A percentile compares a stretch with the other conserved stretches of the same genome.
phyloP scores from a whole-genome alignment of 2,113 vertebrate genomes.

The Triplophysa tibetana region DNA sequence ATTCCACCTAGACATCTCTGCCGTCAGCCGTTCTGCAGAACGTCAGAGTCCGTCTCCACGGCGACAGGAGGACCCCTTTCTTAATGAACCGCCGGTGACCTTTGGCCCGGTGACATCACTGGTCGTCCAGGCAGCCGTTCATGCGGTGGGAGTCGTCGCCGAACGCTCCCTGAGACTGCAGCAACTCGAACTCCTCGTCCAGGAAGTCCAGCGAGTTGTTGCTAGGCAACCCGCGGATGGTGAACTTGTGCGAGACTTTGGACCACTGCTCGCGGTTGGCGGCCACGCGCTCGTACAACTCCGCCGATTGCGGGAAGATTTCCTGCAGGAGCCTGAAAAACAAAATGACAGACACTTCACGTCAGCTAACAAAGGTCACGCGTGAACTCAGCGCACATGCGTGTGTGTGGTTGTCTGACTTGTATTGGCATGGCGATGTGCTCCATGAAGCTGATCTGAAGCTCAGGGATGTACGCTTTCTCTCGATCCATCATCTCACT shows the following conservation, averaged over 20 bases:
- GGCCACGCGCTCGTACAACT: slow-evolving; percentile 89
- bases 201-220: slow-evolving; percentile 98
- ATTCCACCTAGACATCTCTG: too few species aligned
- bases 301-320: slow-evolving; percentile 82
- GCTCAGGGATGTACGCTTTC: slow-evolving; percentile 95
- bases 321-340: slow-evolving; percentile 86
- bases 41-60: not conserved
- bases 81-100: not conserved
- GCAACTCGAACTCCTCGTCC: slow-evolving; percentile 92
- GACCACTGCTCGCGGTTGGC: slow-evolving; percentile 96
- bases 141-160: slow-evolving; percentile 75
- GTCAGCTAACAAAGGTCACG: not conserved
- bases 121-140: slow-evolving; percentile 86
- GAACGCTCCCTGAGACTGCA: slow-evolving; percentile 77
- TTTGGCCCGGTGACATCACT: slow-evolving; percentile 38
- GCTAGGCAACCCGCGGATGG: slow-evolving; percentile 92
- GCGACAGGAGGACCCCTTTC: not conserved
- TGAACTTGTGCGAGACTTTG: slow-evolving; percentile 96
- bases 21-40: not conserved
- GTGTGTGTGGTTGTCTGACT: slow-evolving; percentile 69
- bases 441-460: slow-evolving; percentile 99
- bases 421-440: slow-evolving; percentile 98
- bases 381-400: not conserved
- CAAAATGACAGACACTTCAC: not conserved
- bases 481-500: slow-evolving; percentile 99